These are phyloP conservation scores for Paelopatides confundens DNA, from an alignment of 53 echinoderm and acorn worm species.

Conservation along the genomic window DNA sequence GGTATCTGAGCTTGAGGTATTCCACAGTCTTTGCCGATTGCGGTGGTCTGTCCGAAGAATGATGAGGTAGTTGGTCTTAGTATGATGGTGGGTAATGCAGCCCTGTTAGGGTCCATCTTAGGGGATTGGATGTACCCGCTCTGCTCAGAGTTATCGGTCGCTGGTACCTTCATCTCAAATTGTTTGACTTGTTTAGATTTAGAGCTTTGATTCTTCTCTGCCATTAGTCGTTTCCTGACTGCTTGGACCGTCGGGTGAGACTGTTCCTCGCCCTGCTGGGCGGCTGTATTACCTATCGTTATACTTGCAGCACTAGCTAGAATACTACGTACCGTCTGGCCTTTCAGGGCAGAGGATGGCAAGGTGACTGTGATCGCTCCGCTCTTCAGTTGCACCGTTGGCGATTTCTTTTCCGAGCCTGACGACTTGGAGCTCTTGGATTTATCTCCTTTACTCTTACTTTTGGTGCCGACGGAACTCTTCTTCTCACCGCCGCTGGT, in stretches of 20 bases:
- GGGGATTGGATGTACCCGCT: not conserved
- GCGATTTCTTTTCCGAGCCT: conserved; percentile 22
- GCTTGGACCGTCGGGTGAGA: conserved; percentile 42
- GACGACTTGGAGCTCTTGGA: conserved; percentile 42
- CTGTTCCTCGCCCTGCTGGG: conserved; percentile 37
- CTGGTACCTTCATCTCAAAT: conserved; percentile 4
- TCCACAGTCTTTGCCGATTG: not conserved
- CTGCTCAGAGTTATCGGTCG: not conserved
- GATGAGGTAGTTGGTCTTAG: conserved; percentile 5
- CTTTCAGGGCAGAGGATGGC: conserved; percentile 67
- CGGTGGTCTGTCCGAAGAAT: not conserved
- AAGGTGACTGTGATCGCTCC: conserved; percentile 62
- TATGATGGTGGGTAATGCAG: conserved; percentile 36
- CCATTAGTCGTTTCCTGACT: conserved; percentile 33
- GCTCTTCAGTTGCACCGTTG: conserved; percentile 52
- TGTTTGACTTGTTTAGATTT: not conserved
- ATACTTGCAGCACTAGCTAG: conserved; percentile 64
- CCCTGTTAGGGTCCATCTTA: conserved; percentile 23
- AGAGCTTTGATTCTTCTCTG: conserved; percentile 14
- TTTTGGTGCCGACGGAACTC: not conserved
- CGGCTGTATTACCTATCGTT: not conserved
- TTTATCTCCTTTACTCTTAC: conserved; percentile 41
- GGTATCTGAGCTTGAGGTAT: not conserved
- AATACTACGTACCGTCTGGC: conserved; percentile 70
- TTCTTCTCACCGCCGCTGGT: not conserved